Evolutionary conservation across 2,113 vertebrate species (phyloP).

Genomic region (Actinemys pallida): DNA sequence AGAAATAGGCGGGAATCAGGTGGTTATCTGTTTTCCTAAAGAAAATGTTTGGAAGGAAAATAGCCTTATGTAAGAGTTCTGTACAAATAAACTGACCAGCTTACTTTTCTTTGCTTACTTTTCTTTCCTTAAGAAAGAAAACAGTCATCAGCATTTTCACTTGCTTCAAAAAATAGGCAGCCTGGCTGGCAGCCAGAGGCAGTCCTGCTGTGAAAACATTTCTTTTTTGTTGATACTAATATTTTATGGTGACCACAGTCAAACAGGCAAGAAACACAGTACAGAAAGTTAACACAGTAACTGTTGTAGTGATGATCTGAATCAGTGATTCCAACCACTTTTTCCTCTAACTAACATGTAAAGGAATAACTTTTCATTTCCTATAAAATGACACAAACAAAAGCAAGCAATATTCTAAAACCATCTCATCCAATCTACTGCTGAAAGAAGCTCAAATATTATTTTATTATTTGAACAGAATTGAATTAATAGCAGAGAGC

Average conservation of each 20-base stretch:
- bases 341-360: not conserved
- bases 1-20: conserved; percentile 7
- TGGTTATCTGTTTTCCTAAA: conserved; percentile 35
- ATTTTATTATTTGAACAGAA: not conserved
- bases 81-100: conserved; percentile 35
- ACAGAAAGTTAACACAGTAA: not conserved
- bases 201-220: conserved; percentile 38
- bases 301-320: not conserved
- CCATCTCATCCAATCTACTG: not conserved
- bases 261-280: not conserved
- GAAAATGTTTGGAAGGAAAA: conserved; percentile 41
- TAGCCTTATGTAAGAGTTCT: not conserved
- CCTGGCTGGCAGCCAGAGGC: conserved; percentile 15
- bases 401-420: not conserved
- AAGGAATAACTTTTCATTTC: not conserved
- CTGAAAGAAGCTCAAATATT: not conserved
- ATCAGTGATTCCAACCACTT: not conserved
- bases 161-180: not conserved
- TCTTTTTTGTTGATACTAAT: not conserved
- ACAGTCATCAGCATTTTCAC: not conserved
- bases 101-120: conserved; percentile 7
- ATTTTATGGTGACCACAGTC: not conserved
- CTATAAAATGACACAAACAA: not conserved
- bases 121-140: conserved; percentile 41
- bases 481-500: not conserved